Conservation (phyloP, 1,140 invertebrate genomes). For the Macrocentrus cingulum region DNA sequence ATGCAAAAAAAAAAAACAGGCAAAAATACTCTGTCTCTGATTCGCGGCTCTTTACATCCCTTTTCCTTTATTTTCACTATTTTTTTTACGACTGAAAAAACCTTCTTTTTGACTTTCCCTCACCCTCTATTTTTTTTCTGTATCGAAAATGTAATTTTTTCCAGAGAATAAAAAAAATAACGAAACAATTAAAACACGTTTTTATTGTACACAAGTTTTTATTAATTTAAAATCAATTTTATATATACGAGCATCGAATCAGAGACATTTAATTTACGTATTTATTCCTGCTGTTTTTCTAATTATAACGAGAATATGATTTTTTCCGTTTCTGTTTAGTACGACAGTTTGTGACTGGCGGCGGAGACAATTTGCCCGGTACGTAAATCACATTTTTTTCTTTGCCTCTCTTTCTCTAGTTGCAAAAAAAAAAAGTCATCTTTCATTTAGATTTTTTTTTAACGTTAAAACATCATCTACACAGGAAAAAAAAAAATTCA, state of each 20-base stretch:
- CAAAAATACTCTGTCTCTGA: slow-evolving; percentile 44
- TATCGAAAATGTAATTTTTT: no score
- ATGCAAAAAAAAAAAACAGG: slow-evolving; percentile 12
- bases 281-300: slow-evolving; percentile 37
- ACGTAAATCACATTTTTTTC: slow-evolving; percentile 62
- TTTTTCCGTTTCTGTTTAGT: slow-evolving; percentile 68
- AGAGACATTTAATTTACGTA: slow-evolving; percentile 17
- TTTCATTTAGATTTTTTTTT: slow-evolving; percentile 16
- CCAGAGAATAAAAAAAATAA: slow-evolving; percentile 17
- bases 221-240: background rate
- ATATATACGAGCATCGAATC: slow-evolving; percentile 25
- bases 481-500: background rate
- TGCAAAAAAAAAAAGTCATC: background rate
- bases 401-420: slow-evolving; percentile 45
- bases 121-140: no score
- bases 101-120: no score
- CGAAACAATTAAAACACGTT: slow-evolving; percentile 21
- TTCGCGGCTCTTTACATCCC: slow-evolving; percentile 31
- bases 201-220: slow-evolving; percentile 22
- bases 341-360: slow-evolving; percentile 72
- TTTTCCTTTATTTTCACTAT: slow-evolving; percentile 24
- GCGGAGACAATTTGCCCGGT: slow-evolving; percentile 72
- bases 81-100: no score
- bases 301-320: slow-evolving; percentile 55
- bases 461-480: no score